A percentile compares a stretch with the other conserved stretches of the same genome.
These are phyloP conservation scores for Oligia latruncula DNA, from an alignment of 2,888 invertebrate genomes.

Conservation along the genomic window DNA sequence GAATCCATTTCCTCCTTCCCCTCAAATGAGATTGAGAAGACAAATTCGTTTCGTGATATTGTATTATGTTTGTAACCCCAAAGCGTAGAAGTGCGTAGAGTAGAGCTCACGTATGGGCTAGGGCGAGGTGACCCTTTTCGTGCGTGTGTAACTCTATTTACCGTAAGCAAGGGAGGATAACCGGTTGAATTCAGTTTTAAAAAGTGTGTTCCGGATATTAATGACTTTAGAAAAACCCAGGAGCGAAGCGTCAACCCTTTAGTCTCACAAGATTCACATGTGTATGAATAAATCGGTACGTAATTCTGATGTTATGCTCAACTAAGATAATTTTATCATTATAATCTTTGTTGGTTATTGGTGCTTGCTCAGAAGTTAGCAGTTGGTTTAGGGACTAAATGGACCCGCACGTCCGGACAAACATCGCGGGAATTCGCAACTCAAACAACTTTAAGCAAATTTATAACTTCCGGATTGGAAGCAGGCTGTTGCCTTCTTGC, in stretches of 20 bases:
- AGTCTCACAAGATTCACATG: background rate
- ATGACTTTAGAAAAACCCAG: slow-evolving; percentile 53
- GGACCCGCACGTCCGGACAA: slow-evolving; percentile 88
- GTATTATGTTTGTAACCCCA: slow-evolving; percentile 25
- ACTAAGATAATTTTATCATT: slow-evolving; percentile 73
- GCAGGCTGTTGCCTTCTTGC: slow-evolving; percentile 77
- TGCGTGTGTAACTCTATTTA: slow-evolving; percentile 66
- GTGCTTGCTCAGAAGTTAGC: slow-evolving; percentile 82
- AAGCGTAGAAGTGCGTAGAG: slow-evolving; percentile 32
- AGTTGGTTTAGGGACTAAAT: slow-evolving; percentile 86
- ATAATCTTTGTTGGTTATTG: slow-evolving; percentile 80
- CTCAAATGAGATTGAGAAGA: slow-evolving; percentile 48
- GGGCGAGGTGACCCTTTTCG: slow-evolving; percentile 64
- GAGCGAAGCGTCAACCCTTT: slow-evolving; percentile 16
- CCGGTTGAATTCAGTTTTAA: slow-evolving; percentile 62
- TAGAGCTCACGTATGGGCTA: slow-evolving; percentile 57
- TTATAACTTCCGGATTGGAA: slow-evolving; percentile 87
- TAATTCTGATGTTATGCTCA: slow-evolving; percentile 49
- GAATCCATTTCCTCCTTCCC: slow-evolving; percentile 65
- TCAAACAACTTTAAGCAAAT: slow-evolving; percentile 89
- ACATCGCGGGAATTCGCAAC: slow-evolving; percentile 87
- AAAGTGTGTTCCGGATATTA: slow-evolving; percentile 66
- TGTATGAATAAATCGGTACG: slow-evolving; percentile 23
- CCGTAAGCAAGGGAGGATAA: slow-evolving; percentile 60
- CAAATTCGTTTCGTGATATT: slow-evolving; percentile 49